Base-by-base conservation (phyloP, 2,113 vertebrate species). In the Macrotus californicus region DNA sequence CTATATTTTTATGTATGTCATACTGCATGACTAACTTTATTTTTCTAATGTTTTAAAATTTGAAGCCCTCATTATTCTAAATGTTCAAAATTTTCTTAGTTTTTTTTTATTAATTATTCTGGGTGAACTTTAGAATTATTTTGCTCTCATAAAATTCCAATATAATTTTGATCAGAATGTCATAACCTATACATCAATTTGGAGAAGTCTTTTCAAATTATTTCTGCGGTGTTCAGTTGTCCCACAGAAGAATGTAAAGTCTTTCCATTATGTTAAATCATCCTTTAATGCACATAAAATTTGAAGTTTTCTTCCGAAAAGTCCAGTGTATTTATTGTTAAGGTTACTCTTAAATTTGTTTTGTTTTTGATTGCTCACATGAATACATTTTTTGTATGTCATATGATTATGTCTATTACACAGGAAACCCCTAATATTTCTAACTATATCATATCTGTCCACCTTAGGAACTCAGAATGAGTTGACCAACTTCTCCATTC, bases 181-280 rank as follows among this genome's bases (percentile, higher is more conserved):
- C 2, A 87, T 61, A 39, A 18, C 12, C 41, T 81, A 36, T 46
- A 72, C 67, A 46, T 52, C 79, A 31, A 56, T 67, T 89, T 93
- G 69, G 21, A 77, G 79, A 94, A 90, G 4, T 5, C 69, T 75
- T 66, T 75, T 75, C 24, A 75, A 46, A 79, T 87, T 18, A 66
- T 5, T 87, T 72, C 43, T 77, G 14, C 15, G n/a, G 46, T 69
- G 52, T 39, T 64, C 26, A 29, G 13, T 76, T 70, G 31, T 86
- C 41, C 43, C 34, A 8, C 10, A 69, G 52, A 86, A 73, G 29
- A 76, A 81, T 10, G 69, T 64, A 39, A 69, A 41, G 0, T 18
- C 7, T 94, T 81, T 64, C 69, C 43, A 59, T 67, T 94, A 50
- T 34, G 92, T 94, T 90, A 77, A 77, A 36, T 72, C 18, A 93